Evolutionary conservation across 2,888 invertebrate genomes (phyloP), one percentile per base, ranked within the genome.

Genomic region (Oligia fasciuncula): DNA sequence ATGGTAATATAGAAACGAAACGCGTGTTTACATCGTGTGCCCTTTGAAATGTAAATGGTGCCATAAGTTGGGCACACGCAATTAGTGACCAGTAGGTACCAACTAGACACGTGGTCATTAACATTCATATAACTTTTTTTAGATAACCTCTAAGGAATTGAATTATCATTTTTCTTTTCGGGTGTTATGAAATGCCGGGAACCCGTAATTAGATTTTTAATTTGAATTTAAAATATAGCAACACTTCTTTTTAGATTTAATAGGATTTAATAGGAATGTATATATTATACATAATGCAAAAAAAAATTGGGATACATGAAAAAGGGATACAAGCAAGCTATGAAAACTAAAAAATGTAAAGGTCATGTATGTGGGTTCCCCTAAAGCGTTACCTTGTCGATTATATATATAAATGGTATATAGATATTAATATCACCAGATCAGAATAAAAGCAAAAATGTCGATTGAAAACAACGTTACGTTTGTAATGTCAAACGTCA

Each of bases 1-100:
- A 83, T 72, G 77, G 60, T 79, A 76, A 79, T 80, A 67, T 77
- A 68, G 73, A 85, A 70, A 76, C 83, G 43, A 73, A 79, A 68
- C 84, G 81, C 78, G 81, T 82, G 54, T n/a, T 17, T 35, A 76
- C 69, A 75, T 79, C 29, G 54, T 79, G 75, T 65, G 60, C 73
- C 67, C 83, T 89, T 89, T 89, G 89, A 86, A 84, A 89, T 89
- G 88, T 80, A 88, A 89, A 89, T 89, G 73, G 62, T 51, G 40
- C 40, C 77, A 77, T 79, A 82, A 85, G 85, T 88, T 77, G 73
- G 69, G 77, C 65, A 69, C 63, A 74, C 35, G 86, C 81, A 88
- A 89, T 89, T 89, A 88, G 82, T 84, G 86, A 40, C 79, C 83
- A 77, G 75, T n/a, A n/a, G n/a, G n/a, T 76, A 46, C 57, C 68